Conservation (phyloP, 2,797 vertebrate genomes). For the Brotogeris chrysoptera region DNA sequence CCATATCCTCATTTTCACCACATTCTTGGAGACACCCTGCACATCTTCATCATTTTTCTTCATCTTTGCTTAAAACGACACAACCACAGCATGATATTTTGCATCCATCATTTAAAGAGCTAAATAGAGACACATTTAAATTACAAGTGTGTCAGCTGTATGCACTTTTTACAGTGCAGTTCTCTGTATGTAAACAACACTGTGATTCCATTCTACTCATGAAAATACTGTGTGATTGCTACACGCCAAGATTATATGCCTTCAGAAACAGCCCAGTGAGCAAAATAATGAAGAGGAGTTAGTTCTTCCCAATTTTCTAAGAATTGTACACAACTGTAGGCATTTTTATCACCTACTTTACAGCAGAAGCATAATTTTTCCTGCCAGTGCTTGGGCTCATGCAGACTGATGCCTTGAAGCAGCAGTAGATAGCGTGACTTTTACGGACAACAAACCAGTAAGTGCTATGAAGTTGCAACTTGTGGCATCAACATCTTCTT, state of each 20-base stretch:
- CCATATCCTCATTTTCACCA: neutral
- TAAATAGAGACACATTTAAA: neutral
- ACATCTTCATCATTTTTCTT: neutral
- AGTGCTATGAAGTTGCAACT: neutral
- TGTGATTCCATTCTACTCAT: neutral
- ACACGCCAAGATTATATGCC: neutral
- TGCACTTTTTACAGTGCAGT: rapidly evolving
- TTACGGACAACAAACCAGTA: neutral
- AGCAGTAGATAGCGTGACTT: neutral
- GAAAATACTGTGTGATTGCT: neutral
- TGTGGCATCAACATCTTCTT: neutral
- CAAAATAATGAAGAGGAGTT: neutral
- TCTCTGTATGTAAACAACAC: neutral
- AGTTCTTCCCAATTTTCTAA: neutral
- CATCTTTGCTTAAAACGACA: neutral
- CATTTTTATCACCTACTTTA: neutral
- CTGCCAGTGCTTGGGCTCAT: neutral
- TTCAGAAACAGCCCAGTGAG: neutral
- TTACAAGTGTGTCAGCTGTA: neutral
- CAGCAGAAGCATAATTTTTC: neutral
- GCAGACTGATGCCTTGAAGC: neutral
- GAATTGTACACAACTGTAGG: neutral
- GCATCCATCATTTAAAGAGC: neutral
- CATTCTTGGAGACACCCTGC: neutral
- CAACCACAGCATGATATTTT: rapidly evolving